Evolutionary conservation across 23 tunicate genomes (phyloP), one percentile per base, ranked within the genome.

Genomic region (Styela clava): DNA sequence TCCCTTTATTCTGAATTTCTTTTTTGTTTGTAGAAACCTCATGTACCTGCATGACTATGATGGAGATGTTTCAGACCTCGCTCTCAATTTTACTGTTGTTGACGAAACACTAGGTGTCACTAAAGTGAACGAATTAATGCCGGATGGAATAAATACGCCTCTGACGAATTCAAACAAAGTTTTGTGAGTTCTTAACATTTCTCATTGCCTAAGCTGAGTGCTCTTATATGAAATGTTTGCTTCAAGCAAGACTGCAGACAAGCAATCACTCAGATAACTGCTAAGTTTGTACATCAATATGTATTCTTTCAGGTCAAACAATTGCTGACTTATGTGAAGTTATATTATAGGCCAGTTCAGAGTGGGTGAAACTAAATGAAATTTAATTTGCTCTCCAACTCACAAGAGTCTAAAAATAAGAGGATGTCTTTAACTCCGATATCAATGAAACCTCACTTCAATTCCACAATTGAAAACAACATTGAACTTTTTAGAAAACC

Each of bases 101-200:
- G 97, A 91, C 52, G 90, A 91, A 33, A 62, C 63, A 52, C 85
- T 91, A 52, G 97, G 97, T 33, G 97, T 74, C 25, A 83, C 90
- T 56, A 35, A 64, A 35, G 87, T 86, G 18, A 86, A 84, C 1
- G 97, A 91, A 79, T 81, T 91, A 31, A 28, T 91, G 16, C 87
- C 83, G 0, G 83, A 84, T 5, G 97, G 97, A 29, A 85, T 63
- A 28, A 37, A 86, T 52, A 64, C 82, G 16, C 30, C 97, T 18
- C 90, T 91, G 20, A 78, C 85, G 35, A 91, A 91, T 61, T 65
- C 69, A 61, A 91, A 91, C 78, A 61, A 84, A 76, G 85, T 84
- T 64, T 68, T 88, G 95, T 89, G 32, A 65, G 77, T 35, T 5
- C 63, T 56, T 3, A 64, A 5, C 12, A 21, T 33, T 56, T 31